Conservation (phyloP, 2,113 vertebrate species). For the Aptenodytes forsteri region DNA sequence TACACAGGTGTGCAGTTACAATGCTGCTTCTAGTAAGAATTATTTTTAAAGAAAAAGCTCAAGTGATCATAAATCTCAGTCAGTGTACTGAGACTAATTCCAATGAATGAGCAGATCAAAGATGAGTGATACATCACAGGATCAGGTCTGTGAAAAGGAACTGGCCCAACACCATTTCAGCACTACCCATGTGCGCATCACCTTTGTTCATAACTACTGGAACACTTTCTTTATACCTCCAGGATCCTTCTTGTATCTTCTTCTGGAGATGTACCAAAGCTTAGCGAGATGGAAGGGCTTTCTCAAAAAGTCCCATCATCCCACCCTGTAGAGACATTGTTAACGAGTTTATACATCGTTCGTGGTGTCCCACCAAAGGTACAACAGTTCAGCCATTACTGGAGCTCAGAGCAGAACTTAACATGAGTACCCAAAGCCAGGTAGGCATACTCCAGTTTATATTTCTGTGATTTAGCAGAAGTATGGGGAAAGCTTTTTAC, state of each 20-base stretch:
- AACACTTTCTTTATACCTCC: not conserved
- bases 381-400: not conserved
- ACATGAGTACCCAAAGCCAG: not conserved
- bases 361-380: not conserved
- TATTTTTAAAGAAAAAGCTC: not conserved
- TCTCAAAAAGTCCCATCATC: not conserved
- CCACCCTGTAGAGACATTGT: not conserved
- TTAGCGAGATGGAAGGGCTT: not conserved
- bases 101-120: not conserved
- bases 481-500: not conserved
- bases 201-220: not conserved
- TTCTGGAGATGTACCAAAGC: not conserved
- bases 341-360: not conserved
- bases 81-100: not conserved
- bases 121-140: not conserved
- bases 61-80: not conserved
- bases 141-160: not conserved
- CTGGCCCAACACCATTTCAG: not conserved
- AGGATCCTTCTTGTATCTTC: not conserved
- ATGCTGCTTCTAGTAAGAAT: not conserved
- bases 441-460: not conserved
- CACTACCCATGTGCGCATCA: not conserved
- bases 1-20: not conserved
- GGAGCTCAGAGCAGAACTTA: not conserved
- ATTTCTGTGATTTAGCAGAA: not conserved